Percentiles rank a stretch among this genome's conserved stretches.
phyloP scores from a whole-genome alignment of 2,113 vertebrate species.

The Entosphenus tridentatus region DNA sequence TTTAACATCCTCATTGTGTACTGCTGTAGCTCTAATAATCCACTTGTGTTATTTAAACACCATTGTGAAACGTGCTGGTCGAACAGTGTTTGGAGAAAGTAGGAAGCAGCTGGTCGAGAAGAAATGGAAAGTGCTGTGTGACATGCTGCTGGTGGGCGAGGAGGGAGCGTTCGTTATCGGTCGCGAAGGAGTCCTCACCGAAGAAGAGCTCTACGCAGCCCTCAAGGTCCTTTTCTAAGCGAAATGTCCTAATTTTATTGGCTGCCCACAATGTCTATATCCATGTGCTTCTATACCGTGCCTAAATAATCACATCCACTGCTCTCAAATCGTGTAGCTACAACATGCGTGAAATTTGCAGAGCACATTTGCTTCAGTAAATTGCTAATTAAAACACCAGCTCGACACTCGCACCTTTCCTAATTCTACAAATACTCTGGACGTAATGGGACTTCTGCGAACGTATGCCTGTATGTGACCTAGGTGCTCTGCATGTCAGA shows the following conservation, averaged over 20 bases:
- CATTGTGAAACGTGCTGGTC: neutral
- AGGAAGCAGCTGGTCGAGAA: slow-evolving; percentile 22
- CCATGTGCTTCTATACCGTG: neutral
- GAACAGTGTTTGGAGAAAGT: neutral
- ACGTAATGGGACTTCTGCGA: no score
- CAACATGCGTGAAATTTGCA: neutral
- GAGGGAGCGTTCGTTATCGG: slow-evolving; percentile 50
- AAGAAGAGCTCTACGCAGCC: slow-evolving; percentile 37
- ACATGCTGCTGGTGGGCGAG: slow-evolving; percentile 43
- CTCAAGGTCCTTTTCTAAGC: slow-evolving; percentile 38
- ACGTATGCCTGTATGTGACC: neutral
- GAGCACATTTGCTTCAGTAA: neutral
- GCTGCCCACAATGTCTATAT: neutral
- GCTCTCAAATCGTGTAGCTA: neutral
- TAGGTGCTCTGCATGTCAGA: slow-evolving; percentile 58
- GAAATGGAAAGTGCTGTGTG: slow-evolving; percentile 38
- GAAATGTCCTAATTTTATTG: neutral
- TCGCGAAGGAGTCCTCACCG: slow-evolving; percentile 42
- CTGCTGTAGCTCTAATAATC: neutral
- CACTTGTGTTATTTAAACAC: neutral
- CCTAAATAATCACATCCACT: neutral
- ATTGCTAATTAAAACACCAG: slow-evolving; percentile 1
- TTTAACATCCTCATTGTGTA: neutral
- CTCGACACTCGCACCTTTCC: neutral
- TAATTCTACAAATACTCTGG: no score